These are phyloP conservation scores for Polydrusus cervinus DNA, from an alignment of 2,888 invertebrate genomes.

Conservation along the genomic window DNA sequence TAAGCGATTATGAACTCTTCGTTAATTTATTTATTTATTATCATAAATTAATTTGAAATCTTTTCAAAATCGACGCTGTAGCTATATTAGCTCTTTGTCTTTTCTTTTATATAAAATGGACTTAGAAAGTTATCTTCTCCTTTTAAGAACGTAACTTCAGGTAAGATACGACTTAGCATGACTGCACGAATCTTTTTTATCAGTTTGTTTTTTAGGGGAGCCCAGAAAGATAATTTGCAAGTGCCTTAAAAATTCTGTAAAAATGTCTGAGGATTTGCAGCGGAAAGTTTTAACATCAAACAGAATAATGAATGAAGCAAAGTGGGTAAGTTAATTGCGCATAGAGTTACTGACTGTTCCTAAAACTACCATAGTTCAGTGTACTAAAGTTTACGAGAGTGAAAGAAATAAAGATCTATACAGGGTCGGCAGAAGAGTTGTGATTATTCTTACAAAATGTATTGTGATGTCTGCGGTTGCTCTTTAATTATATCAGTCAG, in stretches of 20 bases:
- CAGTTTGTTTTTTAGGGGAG: constrained; percentile 7
- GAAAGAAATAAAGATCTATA: background rate
- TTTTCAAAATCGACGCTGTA: no score
- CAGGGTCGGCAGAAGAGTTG: no score
- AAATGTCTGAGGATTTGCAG: background rate
- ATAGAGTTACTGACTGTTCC: background rate
- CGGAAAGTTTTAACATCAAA: constrained; percentile 7
- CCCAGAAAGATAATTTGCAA: background rate
- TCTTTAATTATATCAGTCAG: no score
- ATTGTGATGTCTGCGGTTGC: no score
- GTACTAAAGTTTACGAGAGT: background rate
- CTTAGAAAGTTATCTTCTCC: constrained; percentile 6
- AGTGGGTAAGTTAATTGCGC: constrained; percentile 9
- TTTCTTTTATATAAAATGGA: constrained; percentile 10
- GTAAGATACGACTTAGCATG: background rate
- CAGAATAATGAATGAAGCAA: background rate
- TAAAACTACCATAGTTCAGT: background rate
- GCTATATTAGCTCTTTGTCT: background rate
- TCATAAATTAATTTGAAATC: no score
- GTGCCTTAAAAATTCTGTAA: background rate
- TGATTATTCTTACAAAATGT: no score
- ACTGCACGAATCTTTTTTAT: constrained; percentile 3
- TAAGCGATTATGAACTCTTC: no score
- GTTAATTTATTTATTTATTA: no score
- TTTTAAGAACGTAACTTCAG: background rate